These are phyloP conservation scores for Campoplex nolae DNA, from an alignment of 2,888 invertebrate genomes.

Conservation along the genomic window DNA sequence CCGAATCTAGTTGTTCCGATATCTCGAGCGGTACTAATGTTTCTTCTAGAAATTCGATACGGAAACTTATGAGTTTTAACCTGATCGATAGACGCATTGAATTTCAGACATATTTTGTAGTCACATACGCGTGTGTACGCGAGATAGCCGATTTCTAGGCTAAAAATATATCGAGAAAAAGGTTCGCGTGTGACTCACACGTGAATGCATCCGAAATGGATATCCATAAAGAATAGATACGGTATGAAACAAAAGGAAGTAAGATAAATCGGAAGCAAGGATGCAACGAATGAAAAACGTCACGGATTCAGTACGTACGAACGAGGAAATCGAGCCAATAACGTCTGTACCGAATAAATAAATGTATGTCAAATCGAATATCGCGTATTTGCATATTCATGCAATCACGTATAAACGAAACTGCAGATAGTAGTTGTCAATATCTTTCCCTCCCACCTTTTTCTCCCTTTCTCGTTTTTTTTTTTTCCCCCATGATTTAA, in stretches of 20 bases:
- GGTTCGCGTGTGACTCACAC: conserved; percentile 4
- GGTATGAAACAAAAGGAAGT: not conserved
- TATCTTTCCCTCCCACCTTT: not conserved
- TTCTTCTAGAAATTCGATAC: not conserved
- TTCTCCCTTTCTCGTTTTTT: not conserved
- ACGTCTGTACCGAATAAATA: conserved; percentile 27
- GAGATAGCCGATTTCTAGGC: conserved; percentile 7
- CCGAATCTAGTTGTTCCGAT: not conserved
- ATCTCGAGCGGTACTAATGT: not conserved
- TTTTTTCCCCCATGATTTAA: not conserved
- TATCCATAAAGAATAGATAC: conserved; percentile 46
- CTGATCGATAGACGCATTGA: not conserved
- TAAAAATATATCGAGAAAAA: conserved; percentile 14
- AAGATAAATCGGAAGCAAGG: conserved; percentile 34
- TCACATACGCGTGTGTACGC: not conserved
- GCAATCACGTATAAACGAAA: conserved; percentile 35
- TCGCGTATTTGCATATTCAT: conserved; percentile 58
- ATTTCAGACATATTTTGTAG: not conserved
- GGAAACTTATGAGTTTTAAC: not conserved
- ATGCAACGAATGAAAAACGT: conserved; percentile 31
- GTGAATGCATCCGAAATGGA: conserved; percentile 37
- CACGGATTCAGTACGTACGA: conserved; percentile 2
- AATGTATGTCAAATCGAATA: conserved; percentile 53
- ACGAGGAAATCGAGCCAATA: conserved; percentile 58
- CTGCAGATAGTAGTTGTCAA: conserved; percentile 12